Conservation (phyloP, 2,113 vertebrate genomes). For the Coryphaenoides rupestris region DNA sequence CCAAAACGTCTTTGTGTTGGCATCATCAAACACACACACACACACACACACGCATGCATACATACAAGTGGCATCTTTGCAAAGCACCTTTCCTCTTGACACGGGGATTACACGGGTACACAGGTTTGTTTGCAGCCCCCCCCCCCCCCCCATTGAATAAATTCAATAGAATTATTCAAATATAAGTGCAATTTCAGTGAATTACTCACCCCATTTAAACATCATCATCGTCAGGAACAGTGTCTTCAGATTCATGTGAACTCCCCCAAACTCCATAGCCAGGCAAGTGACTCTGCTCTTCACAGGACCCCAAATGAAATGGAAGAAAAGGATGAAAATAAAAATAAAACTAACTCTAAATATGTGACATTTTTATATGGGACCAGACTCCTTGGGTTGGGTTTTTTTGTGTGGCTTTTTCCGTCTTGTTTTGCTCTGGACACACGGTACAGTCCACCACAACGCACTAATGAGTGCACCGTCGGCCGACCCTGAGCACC, state of each 20-base stretch:
- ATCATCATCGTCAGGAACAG: conserved; percentile 68
- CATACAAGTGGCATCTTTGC: too few relatives aligned
- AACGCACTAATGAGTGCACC: conserved; percentile 35
- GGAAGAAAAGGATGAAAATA: not conserved
- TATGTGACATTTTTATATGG: conserved; percentile 23
- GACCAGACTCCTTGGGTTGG: not conserved
- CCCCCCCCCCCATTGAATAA: too few relatives aligned
- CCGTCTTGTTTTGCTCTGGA: conserved; percentile 16
- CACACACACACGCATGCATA: too few relatives aligned
- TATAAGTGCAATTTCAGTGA: too few relatives aligned
- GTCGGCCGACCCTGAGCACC: conserved; percentile 47
- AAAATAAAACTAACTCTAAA: conserved; percentile 12
- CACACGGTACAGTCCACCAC: conserved; percentile 34
- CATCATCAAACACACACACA: too few relatives aligned
- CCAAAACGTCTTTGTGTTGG: too few relatives aligned
- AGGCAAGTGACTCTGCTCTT: conserved; percentile 5
- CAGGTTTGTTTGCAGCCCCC: too few relatives aligned
- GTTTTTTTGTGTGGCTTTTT: not conserved
- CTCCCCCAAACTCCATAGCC: conserved; percentile 70
- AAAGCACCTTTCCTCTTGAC: too few relatives aligned
- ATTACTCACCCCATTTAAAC: conserved; percentile 68
- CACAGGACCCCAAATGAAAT: not conserved
- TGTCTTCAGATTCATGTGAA: conserved; percentile 58
- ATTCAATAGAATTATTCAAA: not conserved
- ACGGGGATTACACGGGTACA: too few relatives aligned